A percentile compares a stretch with the other conserved stretches of the same genome.
Conservation (phyloP, 2,888 invertebrate genomes). For the Metalampra italica region DNA sequence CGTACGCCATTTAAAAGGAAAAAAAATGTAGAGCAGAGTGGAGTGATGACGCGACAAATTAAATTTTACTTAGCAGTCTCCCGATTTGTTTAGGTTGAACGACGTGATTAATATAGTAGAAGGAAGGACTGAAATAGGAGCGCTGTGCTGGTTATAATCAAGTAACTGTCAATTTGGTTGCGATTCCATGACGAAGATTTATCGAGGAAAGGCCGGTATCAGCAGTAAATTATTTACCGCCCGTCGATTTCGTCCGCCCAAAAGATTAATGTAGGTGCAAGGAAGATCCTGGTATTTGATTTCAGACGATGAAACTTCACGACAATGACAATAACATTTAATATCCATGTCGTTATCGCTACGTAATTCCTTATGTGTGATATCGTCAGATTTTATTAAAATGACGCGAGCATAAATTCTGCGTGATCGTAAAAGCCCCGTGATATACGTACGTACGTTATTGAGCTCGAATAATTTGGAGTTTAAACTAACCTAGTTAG, state of each 20-base stretch:
- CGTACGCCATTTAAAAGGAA: too few species aligned
- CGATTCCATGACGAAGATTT: slow-evolving; percentile 51
- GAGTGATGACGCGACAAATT: slow-evolving; percentile 14
- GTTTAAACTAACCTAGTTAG: not conserved
- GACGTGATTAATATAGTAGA: slow-evolving; percentile 21
- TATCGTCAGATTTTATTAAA: not conserved
- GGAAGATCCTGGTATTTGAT: not conserved
- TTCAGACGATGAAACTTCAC: not conserved
- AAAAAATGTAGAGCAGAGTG: not conserved
- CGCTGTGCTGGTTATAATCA: slow-evolving; percentile 38
- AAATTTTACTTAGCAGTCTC: slow-evolving; percentile 12
- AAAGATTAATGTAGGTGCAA: slow-evolving; percentile 30
- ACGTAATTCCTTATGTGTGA: not conserved
- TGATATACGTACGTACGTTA: not conserved
- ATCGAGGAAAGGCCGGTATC: slow-evolving; percentile 38
- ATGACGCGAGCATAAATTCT: not conserved
- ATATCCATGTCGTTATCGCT: not conserved
- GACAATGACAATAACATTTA: not conserved
- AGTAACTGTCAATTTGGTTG: slow-evolving; percentile 47
- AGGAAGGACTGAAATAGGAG: slow-evolving; percentile 13
- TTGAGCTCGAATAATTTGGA: not conserved
- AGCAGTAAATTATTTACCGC: slow-evolving; percentile 52
- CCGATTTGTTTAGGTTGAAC: slow-evolving; percentile 14
- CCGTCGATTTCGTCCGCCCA: slow-evolving; percentile 30
- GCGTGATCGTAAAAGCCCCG: not conserved